Base-by-base conservation (phyloP, 2,888 invertebrate genomes). In the Poecilobothrus nobilitatus region DNA sequence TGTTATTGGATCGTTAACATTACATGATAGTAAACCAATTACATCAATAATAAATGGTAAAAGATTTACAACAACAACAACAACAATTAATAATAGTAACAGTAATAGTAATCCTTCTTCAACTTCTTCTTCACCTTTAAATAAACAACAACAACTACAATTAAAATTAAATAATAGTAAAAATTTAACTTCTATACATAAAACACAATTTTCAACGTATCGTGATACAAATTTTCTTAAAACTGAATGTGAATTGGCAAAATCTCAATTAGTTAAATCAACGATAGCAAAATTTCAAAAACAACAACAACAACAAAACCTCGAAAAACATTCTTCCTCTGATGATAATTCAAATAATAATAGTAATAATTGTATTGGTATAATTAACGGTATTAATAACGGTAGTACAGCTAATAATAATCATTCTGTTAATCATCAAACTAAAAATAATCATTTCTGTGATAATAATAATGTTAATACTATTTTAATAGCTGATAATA, bases 221-320 rank as follows among this genome's bases (percentile, higher is more conserved):
- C 33, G 65, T 65, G 79, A 82, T 75, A 76, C 78, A 68, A 77
- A 78, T 68, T 81, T 81, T 70, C 75, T 81, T 0, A 80, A 79
- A 73, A 77, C 75, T 68, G 81, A 81, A 73, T 81, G 79, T 73
- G 80, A 80, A 69, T 73, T 81, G 73, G 82, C 81, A 9, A 78
- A 79, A 69, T 78, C 79, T n/a, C 81, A 80, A 74, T 77, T 82
- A 65, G 72, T 72, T 53, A 70, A 71, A 66, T 69, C 70, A 66
- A 68, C 33, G 65, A 37, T 34, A 67, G 27, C 68, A 70, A 41
- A 69, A 65, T 62, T 70, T 67, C 37, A 67, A 68, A 18, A 69
- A 70, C n/a, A 71, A 68, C 67, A 68, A 64, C 65, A 27, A 27
- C 27, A 27, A 27, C 66, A 34, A 5, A 34, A 67, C 27, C 27